Evolutionary conservation across 2,888 invertebrate species (phyloP).

Genomic region (Macrosiphum euphorbiae): DNA sequence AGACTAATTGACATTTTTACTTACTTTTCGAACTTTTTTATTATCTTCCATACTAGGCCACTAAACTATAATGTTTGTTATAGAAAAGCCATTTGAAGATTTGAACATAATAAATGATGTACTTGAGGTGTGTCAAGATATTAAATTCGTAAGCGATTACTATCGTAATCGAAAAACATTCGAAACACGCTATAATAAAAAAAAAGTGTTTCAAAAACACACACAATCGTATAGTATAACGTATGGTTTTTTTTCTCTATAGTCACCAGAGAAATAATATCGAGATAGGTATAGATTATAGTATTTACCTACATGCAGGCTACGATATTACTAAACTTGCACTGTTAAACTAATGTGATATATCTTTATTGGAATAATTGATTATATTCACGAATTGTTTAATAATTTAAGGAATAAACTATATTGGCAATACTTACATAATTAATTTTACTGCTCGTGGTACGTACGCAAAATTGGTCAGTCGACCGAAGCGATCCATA

Average conservation of each 20-base stretch:
- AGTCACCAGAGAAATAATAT: not conserved
- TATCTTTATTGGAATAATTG: not conserved
- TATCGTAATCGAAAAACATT: not conserved
- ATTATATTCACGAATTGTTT: not conserved
- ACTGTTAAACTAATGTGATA: not conserved
- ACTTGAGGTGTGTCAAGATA: not conserved
- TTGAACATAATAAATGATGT: not conserved
- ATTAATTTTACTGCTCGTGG: not conserved
- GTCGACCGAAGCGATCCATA: not conserved
- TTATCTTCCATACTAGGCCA: not conserved
- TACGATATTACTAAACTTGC: not conserved
- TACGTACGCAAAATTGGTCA: not conserved
- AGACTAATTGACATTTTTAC: not conserved
- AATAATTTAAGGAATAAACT: not conserved
- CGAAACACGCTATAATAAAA: not conserved
- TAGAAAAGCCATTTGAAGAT: not conserved
- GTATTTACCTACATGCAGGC: not conserved
- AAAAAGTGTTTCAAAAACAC: not conserved
- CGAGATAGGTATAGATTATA: not conserved
- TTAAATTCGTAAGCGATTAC: not conserved
- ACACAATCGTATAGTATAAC: not conserved
- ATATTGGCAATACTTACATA: not conserved
- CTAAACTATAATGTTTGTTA: not conserved
- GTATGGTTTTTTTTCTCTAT: not conserved
- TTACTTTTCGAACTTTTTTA: not conserved